Base-by-base conservation (phyloP, 2,113 vertebrate genomes). In the Leptosomus discolor region DNA sequence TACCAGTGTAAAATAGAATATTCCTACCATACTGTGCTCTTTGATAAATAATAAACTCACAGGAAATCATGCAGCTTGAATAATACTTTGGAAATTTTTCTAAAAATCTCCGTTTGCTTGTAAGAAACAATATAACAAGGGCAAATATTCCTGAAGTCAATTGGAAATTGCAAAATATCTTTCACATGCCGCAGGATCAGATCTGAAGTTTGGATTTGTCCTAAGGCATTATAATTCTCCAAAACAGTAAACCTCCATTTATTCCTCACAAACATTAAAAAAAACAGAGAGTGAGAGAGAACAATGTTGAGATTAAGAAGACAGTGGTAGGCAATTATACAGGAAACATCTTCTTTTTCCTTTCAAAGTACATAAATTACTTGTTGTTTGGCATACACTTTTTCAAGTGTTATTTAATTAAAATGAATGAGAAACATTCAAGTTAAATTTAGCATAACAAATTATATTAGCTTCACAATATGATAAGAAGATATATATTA, bases 391-490 rank as follows among this genome's bases (percentile, higher is more conserved):
- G 67, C 50, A 76, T 88, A 68, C 27, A 65, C 2, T 79, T 94
- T 94, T 89, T 56, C 60, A 82, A 94, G 61, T 76, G 73, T 85
- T 92, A 92, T 71, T 94, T 97, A 96, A 96, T 97, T 85, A 97
- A 97, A 97, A 96, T 92, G 93, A 96, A 97, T 78, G 67, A 71
- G 75, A 92, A 96, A 85, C 64, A 95, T 91, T 91, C 69, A 89
- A 96, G 69, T 93, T 96, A 93, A 94, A 96, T 97, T 97, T 94
- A 95, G 90, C 89, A 86, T 75, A 96, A 77, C 84, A 90, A 96
- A 95, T 94, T 80, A 36, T 83, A 84, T 97, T 97, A 92, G 60
- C 50, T 58, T 86, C 37, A 71, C 85, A 45, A 46, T 83, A 73
- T 8, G 50, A 90, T 94, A 94, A 87, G 74, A 92, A 90, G 41